phyloP scores from a whole-genome alignment of 2,888 invertebrate genomes.

The Machimus rusticus region DNA sequence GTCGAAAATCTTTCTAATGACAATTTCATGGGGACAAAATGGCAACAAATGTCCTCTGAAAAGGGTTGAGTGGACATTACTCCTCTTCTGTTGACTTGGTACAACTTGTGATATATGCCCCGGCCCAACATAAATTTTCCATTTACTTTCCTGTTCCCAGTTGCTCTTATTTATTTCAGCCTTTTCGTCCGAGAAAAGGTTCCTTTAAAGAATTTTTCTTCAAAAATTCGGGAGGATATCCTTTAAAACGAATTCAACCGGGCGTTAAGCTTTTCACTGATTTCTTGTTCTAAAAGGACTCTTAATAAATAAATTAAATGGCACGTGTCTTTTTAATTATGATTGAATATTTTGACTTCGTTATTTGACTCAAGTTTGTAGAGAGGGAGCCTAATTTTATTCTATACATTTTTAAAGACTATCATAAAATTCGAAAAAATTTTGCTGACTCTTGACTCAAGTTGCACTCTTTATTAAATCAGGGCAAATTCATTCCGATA shows the following conservation, averaged over 20 bases:
- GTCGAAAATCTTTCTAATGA: slow-evolving; percentile 49
- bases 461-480: neutral
- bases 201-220: slow-evolving; percentile 27
- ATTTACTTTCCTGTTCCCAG: slow-evolving; percentile 35
- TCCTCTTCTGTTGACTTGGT: slow-evolving; percentile 35
- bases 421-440: neutral
- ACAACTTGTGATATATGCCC: slow-evolving; percentile 36
- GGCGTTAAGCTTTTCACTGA: neutral
- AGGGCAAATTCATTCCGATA: neutral
- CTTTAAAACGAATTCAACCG: slow-evolving; percentile 27
- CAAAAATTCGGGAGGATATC: neutral
- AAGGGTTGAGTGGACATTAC: slow-evolving; percentile 37
- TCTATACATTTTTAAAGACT: neutral
- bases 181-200: neutral
- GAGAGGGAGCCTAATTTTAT: neutral
- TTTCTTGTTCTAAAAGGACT: neutral
- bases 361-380: neutral
- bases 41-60: slow-evolving; percentile 48
- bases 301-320: neutral
- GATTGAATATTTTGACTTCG: neutral
- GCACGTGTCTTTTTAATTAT: neutral
- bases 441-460: neutral
- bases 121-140: slow-evolving; percentile 39
- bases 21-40: slow-evolving; percentile 49
- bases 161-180: slow-evolving; percentile 13